Evolutionary conservation across 2,797 vertebrate genomes (phyloP).

Genomic region (Thalassophryne amazonica): DNA sequence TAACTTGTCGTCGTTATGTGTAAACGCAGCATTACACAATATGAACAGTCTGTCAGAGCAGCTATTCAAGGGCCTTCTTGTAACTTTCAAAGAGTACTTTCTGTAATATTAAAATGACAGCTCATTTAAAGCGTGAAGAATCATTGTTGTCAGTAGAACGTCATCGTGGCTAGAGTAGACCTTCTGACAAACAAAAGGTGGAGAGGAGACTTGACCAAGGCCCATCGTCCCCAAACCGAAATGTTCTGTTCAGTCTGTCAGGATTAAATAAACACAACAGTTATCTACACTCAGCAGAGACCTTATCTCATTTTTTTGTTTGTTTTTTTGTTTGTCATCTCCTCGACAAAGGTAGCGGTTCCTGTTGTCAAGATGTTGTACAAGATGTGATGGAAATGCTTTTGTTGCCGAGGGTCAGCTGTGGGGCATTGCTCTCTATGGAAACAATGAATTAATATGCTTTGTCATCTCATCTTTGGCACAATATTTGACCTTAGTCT

Average conservation of each 20-base stretch:
- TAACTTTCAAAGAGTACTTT: background rate
- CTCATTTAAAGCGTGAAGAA: background rate
- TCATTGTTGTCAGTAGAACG: background rate
- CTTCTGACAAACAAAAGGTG: background rate
- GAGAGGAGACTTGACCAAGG: too few relatives aligned
- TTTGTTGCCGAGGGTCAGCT: constrained; percentile 10
- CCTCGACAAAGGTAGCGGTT: constrained; percentile 2
- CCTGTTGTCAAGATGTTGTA: background rate
- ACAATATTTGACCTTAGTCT: constrained; percentile 20
- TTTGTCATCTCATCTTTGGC: constrained; percentile 38
- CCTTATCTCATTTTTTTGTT: constrained; percentile 35
- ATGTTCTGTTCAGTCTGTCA: too few relatives aligned
- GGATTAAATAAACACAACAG: constrained; percentile 6
- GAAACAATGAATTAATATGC: constrained; percentile 37
- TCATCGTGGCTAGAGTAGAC: background rate
- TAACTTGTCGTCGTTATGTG: background rate
- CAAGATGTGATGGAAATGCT: constrained; percentile 32
- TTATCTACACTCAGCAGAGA: constrained; percentile 11
- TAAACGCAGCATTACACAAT: too few relatives aligned
- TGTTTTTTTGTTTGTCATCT: constrained; percentile 16
- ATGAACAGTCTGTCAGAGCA: too few relatives aligned
- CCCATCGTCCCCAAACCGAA: too few relatives aligned
- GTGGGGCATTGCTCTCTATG: background rate
- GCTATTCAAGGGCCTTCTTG: background rate
- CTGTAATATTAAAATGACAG: background rate